Evolutionary conservation across 2,113 vertebrate species (phyloP).

Genomic region (Taurulus bubalis): DNA sequence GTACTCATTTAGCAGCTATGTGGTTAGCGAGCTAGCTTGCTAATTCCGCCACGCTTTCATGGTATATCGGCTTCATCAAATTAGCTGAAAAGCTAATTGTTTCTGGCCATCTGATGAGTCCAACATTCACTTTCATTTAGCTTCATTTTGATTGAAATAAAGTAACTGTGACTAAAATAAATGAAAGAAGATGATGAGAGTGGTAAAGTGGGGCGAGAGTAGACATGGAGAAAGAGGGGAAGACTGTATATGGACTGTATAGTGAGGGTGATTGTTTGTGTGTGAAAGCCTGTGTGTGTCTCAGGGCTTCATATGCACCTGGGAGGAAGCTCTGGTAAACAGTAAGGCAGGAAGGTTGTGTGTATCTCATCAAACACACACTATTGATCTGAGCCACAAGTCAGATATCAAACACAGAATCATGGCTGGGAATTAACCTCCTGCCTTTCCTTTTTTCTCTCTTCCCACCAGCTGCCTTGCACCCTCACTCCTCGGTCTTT

Average conservation of each 20-base stretch:
- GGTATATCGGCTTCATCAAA: not conserved
- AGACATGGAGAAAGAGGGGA: not conserved
- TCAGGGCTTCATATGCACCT: constrained; percentile 14
- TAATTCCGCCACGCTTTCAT: not conserved
- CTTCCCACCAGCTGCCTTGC: not conserved
- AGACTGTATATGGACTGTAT: not conserved
- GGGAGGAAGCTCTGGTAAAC: constrained; percentile 34
- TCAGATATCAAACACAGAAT: constrained; percentile 53
- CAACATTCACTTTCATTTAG: not conserved
- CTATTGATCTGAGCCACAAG: constrained; percentile 58
- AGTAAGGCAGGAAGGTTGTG: constrained; percentile 22
- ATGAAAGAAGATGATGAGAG: not conserved
- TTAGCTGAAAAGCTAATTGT: not conserved
- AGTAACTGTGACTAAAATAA: not conserved
- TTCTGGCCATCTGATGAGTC: not conserved
- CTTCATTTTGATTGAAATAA: not conserved
- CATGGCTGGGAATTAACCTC: constrained; percentile 46
- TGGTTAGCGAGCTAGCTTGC: not conserved
- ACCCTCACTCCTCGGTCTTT: constrained; percentile 18
- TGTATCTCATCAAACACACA: constrained; percentile 49
- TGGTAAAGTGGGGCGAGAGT: not conserved
- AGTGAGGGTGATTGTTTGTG: constrained; percentile 9
- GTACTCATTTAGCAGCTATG: not conserved
- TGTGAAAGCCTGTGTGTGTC: constrained; percentile 8
- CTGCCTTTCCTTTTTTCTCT: constrained; percentile 12